These are phyloP conservation scores for Threskiornis aethiopicus DNA, from an alignment of 2,797 vertebrate species.

Conservation along the genomic window DNA sequence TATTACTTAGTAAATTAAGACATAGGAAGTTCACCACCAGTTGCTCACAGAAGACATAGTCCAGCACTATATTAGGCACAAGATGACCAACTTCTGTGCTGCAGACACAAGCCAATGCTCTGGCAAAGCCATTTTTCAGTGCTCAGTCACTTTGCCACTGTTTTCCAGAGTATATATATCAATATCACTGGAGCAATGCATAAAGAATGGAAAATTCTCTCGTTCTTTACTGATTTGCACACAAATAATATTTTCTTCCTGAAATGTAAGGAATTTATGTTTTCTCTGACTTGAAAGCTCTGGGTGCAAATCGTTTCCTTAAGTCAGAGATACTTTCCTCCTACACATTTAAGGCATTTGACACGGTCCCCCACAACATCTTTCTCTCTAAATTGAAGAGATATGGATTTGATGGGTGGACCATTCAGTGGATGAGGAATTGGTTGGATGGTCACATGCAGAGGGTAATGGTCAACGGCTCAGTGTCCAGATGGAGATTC, in stretches of 20 bases:
- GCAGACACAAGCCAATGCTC: not conserved
- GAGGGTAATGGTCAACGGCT: not conserved
- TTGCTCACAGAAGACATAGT: not conserved
- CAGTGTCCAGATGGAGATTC: not conserved
- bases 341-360: not conserved
- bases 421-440: not conserved
- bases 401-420: not conserved
- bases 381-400: not conserved
- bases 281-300: not conserved
- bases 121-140: not conserved
- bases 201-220: not conserved
- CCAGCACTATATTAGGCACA: not conserved
- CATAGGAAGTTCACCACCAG: not conserved
- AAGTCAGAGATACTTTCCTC: not conserved
- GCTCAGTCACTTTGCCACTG: not conserved
- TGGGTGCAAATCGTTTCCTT: not conserved
- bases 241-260: not conserved
- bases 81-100: not conserved
- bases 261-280: not conserved
- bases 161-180: not conserved
- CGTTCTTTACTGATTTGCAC: not conserved
- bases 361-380: not conserved
- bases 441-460: not conserved
- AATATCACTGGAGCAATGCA: not conserved
- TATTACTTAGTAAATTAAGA: not conserved